phyloP scores from a whole-genome alignment of 1,140 invertebrate genomes.

The Rhopalosiphum padi region DNA sequence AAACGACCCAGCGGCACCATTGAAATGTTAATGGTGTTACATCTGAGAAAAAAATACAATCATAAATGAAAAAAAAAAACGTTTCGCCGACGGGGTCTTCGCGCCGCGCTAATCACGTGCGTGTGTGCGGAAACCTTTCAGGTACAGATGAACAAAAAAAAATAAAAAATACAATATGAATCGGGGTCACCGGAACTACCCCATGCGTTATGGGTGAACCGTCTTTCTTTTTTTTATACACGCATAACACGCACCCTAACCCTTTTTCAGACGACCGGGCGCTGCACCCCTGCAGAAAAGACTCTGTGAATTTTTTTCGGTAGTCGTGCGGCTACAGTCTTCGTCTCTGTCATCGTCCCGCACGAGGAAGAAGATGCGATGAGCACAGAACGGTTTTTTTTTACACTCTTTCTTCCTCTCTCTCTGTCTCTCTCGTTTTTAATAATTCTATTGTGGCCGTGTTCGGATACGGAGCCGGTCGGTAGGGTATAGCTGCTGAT shows the following conservation, averaged over 20 bases:
- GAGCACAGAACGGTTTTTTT: constrained; percentile 22
- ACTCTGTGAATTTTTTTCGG: not conserved
- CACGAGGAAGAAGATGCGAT: constrained; percentile 24
- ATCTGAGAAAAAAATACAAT: constrained; percentile 34
- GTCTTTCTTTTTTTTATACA: constrained; percentile 39
- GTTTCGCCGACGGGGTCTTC: constrained; percentile 48
- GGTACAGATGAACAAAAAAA: not conserved
- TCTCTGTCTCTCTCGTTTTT: constrained; percentile 5
- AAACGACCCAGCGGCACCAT: constrained; percentile 20
- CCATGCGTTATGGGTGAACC: not conserved
- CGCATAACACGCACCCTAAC: not conserved
- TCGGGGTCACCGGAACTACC: constrained; percentile 38
- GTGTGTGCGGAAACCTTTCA: constrained; percentile 14
- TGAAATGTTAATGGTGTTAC: constrained; percentile 49
- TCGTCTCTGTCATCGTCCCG: not conserved
- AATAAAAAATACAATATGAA: not conserved
- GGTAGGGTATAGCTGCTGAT: not conserved
- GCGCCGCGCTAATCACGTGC: constrained; percentile 33
- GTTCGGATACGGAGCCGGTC: not conserved
- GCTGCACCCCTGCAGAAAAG: not conserved
- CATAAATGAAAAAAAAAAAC: constrained; percentile 52
- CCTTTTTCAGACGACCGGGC: constrained; percentile 12
- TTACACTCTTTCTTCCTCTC: not conserved
- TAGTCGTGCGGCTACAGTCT: not conserved
- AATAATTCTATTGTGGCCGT: not conserved